A percentile compares a stretch with the other conserved stretches of the same genome.
Evolutionary conservation across 2,113 vertebrate genomes (phyloP).

Genomic region (Galeopterus variegatus): DNA sequence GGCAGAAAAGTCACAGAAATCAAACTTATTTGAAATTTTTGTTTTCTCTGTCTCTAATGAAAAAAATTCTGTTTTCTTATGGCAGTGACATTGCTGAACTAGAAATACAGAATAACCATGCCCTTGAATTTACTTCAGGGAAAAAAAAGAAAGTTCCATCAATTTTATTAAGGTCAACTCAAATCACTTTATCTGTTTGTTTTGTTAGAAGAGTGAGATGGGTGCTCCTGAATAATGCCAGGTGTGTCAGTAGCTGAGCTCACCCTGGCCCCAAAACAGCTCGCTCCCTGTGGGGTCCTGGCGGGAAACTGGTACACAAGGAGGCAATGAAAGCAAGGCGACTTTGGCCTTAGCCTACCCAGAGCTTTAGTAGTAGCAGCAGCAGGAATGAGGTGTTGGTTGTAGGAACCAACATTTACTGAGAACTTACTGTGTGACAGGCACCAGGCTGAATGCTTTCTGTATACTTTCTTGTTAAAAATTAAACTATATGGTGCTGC

Average conservation of each 20-base stretch:
- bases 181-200: background rate
- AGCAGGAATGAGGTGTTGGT: background rate
- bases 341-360: background rate
- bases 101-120: background rate
- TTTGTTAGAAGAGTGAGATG: background rate
- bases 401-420: fast-evolving
- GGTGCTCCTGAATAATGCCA: background rate
- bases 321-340: background rate
- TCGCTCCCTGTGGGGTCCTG: background rate
- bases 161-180: background rate
- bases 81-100: background rate
- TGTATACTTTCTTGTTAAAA: background rate
- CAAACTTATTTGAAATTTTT: conserved; percentile 36
- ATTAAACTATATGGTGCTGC: background rate
- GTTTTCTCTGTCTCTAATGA: background rate
- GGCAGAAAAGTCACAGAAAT: conserved; percentile 40
- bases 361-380: background rate
- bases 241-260: background rate
- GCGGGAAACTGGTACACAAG: background rate
- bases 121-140: background rate
- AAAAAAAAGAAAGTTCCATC: background rate
- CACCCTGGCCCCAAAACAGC: background rate
- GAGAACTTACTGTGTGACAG: background rate
- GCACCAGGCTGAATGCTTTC: background rate
- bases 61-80: background rate